A percentile compares a stretch with the other conserved stretches of the same genome.
Conservation (phyloP, 2,888 invertebrate species). For the Bugulina stolonifera region DNA sequence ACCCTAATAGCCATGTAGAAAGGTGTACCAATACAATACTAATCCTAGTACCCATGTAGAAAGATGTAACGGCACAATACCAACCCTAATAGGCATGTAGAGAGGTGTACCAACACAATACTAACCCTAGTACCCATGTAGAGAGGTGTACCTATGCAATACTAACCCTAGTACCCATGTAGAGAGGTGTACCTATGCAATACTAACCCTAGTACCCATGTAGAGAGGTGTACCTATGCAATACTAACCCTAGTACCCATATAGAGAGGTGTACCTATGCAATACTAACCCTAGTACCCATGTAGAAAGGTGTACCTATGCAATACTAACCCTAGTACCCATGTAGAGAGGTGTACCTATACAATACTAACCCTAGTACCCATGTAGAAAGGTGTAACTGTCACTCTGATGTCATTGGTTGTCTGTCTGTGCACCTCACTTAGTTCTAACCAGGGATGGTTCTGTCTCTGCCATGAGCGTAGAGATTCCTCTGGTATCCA, state of each 20-base stretch:
- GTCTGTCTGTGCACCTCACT: slow-evolving; percentile 96
- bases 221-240: not conserved
- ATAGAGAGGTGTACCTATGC: not conserved
- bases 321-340: not conserved
- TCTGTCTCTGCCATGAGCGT: slow-evolving; percentile 91
- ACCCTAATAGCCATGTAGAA: not conserved
- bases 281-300: not conserved
- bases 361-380: slow-evolving; percentile 39
- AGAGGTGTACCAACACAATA: not conserved
- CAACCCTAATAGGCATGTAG: not conserved
- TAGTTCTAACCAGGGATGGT: slow-evolving; percentile 91
- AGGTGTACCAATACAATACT: not conserved
- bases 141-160: not conserved
- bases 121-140: not conserved
- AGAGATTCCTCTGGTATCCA: slow-evolving; percentile 73
- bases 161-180: not conserved
- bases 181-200: not conserved
- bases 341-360: not conserved
- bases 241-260: not conserved
- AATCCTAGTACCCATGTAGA: not conserved
- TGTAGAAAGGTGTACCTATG: not conserved
- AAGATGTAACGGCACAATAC: not conserved
- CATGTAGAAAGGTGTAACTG: slow-evolving; percentile 87
- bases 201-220: not conserved
- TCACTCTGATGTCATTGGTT: slow-evolving; percentile 89